Percentiles rank a stretch among this genome's conserved stretches.
Conservation (phyloP, 1,140 invertebrate species). For the Lordiphosa collinella region DNA sequence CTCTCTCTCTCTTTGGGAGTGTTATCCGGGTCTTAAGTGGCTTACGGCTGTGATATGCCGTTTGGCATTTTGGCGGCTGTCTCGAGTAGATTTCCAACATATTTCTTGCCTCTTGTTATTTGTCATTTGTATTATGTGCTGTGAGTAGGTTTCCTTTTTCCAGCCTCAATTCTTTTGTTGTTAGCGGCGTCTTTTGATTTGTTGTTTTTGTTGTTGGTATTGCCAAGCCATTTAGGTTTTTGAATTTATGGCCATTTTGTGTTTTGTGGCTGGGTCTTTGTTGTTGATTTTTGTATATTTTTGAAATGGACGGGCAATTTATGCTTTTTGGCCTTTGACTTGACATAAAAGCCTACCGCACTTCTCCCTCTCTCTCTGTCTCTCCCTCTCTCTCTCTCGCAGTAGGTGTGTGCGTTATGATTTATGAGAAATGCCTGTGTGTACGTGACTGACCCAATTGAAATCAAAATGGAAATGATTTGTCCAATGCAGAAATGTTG, state of each 20-base stretch:
- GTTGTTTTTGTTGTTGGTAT: slow-evolving; percentile 30
- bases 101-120: slow-evolving; percentile 68
- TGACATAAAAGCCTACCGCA: not conserved
- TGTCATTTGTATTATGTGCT: slow-evolving; percentile 61
- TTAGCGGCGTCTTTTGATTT: slow-evolving; percentile 20
- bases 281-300: slow-evolving; percentile 9
- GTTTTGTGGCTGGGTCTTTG: slow-evolving; percentile 44
- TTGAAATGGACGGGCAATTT: slow-evolving; percentile 49
- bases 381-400: not conserved
- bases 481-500: too few relatives aligned
- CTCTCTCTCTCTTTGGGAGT: not conserved
- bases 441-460: slow-evolving; percentile 21
- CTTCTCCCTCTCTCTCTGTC: too few relatives aligned
- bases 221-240: slow-evolving; percentile 66
- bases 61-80: slow-evolving; percentile 49
- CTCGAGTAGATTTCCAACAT: slow-evolving; percentile 71
- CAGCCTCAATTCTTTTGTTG: slow-evolving; percentile 31
- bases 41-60: slow-evolving; percentile 38
- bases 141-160: not conserved
- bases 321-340: slow-evolving; percentile 55
- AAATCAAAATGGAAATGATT: slow-evolving; percentile 42
- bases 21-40: slow-evolving; percentile 42
- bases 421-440: slow-evolving; percentile 8
- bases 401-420: slow-evolving; percentile 62
- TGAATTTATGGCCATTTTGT: slow-evolving; percentile 70